Conservation (phyloP, 2,888 invertebrate species). For the Cephalotes varians region DNA sequence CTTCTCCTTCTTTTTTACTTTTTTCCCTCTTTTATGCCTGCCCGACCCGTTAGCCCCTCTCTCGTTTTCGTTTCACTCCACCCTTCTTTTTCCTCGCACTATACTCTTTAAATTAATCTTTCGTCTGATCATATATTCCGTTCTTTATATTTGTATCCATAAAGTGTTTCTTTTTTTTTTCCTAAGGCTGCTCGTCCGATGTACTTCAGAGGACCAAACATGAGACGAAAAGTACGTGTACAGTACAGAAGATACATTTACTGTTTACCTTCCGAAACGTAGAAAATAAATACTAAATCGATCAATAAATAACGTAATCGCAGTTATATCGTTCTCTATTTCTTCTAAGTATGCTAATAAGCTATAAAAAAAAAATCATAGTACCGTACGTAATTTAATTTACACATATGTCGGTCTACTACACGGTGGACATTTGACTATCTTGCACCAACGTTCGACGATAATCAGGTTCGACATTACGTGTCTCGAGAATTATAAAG, state of each 20-base stretch:
- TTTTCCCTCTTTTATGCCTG: constrained; percentile 67
- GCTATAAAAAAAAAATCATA: constrained; percentile 69
- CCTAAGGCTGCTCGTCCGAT: constrained; percentile 83
- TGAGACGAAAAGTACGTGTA: constrained; percentile 73
- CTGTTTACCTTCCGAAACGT: constrained; percentile 62
- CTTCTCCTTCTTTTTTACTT: constrained; percentile 73
- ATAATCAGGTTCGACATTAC: constrained; percentile 38
- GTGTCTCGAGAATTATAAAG: constrained; percentile 4
- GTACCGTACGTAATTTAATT: constrained; percentile 71
- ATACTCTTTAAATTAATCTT: constrained; percentile 66
- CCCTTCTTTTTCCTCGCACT: constrained; percentile 13
- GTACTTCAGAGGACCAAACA: constrained; percentile 83
- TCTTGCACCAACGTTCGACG: constrained; percentile 49
- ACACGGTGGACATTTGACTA: constrained; percentile 72
- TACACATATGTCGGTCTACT: constrained; percentile 62
- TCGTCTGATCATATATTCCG: constrained; percentile 62
- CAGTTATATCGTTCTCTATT: constrained; percentile 68
- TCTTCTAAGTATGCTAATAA: constrained; percentile 69
- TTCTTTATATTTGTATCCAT: constrained; percentile 65
- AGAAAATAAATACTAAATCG: constrained; percentile 79
- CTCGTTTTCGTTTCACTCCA: constrained; percentile 29
- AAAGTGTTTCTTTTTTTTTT: constrained; percentile 57
- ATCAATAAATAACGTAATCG: constrained; percentile 78
- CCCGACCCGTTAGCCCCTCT: constrained; percentile 73
- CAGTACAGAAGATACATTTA: constrained; percentile 63